Base-by-base conservation (phyloP, 1,140 invertebrate species). In the Drosophila elegans region DNA sequence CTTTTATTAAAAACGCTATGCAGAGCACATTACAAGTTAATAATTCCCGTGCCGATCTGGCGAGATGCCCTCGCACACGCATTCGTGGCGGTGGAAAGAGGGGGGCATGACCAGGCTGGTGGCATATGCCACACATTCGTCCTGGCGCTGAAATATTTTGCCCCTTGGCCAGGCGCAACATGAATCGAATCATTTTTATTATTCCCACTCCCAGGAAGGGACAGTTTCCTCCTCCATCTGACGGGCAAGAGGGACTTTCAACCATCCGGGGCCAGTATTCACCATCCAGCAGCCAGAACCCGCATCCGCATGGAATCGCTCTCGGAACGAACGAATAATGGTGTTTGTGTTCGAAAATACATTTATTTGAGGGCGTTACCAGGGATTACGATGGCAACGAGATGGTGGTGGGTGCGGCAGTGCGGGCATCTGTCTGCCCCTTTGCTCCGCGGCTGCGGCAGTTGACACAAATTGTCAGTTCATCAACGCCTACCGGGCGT, bases 381-480 rank as follows among this genome's bases (percentile, higher is more conserved):
- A 29, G 44, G 63, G 32, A 27, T 25, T 10, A 39, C 42, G 36
- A 39, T 38, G 48, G 32, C 16, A 21, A 21, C 16, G 16, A 21
- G 16, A 21, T 21, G 46, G 12, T 10, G 4, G 7, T 34, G 32
- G 38, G 41, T 13, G 39, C 12, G 11, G n/a, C 16, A 21, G 52
- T 16, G 27, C 27, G 4, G 16, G 21, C 36, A 45, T 34, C 34
- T 52, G 45, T 49, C 51, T 77, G 82, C 75, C 75, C 83, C 79
- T 82, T 81, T 88, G 72, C 83, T 78, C 74, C 73, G 83, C 61
- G 79, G 84, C 84, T 51, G 63, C 29, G 73, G 68, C 84, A 88
- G 84, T 89, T 89, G 84, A 89, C 84, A 89, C 84, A 89, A 89
- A 89, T 89, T 89, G 84, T 89, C 84, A 89, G 84, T 89, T 89